Evolutionary conservation across 2,888 invertebrate genomes (phyloP), one percentile per base, ranked within the genome.

Genomic region (Dasysyrphus albostriatus): DNA sequence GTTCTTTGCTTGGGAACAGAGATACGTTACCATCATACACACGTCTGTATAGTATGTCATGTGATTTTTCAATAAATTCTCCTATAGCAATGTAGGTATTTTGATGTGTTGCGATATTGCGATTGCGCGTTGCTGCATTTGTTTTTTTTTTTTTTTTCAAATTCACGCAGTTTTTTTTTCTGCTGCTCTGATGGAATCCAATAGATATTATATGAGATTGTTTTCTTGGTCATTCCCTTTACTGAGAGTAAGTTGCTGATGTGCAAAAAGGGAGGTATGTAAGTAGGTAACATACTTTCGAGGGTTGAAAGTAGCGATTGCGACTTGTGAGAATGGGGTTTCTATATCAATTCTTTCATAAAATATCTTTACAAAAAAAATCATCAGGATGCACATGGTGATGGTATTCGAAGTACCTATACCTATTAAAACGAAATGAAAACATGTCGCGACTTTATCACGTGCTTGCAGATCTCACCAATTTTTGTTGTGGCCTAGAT

Each of bases 121-220:
- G 87, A 74, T 75, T 87, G 87, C 87, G 87, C 54, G 59, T 75
- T 87, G 78, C 83, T 87, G 87, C 83, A 83, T 56, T 78, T 67
- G 37, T 69, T 74, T 58, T 69, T 70, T 84, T 74, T 58, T 69
- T 70, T 84, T 49, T 44, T 51, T 47, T 44, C 42, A 39, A 19
- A 42, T 56, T 32, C 37, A 63, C 63, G 34, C 74, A 49, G 37
- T 70, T 49, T 54, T 10, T 75, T 16, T 7, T 75, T 16, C 44
- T 58, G 49, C 16, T 65, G 75, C 56, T 65, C 32, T 47, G n/a
- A 32, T 54, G 16, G 14, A 54, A 14, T 2, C 12, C 47, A 9
- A 19, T 49, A 49, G 47, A 49, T 49, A 47, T 8, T 29, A 14
- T 51, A 19, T 59, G n/a, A 19, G 14, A 37, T 19, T 44, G 29